phyloP scores from a whole-genome alignment of 2,797 vertebrate species.

The Hydrophis major region DNA sequence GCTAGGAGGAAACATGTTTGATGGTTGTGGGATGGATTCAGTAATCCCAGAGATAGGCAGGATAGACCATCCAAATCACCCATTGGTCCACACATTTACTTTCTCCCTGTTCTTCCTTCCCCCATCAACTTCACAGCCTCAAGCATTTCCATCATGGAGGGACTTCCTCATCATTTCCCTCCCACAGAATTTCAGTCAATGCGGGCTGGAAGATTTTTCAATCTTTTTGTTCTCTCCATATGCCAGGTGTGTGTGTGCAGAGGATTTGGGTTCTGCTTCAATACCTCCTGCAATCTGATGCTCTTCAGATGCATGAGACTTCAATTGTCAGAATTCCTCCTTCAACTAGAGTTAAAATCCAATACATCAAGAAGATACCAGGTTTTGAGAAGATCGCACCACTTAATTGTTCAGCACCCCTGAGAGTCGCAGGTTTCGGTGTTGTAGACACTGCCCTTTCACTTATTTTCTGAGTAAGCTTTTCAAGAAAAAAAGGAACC shows the following conservation, averaged over 20 bases:
- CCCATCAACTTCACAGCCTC: not conserved
- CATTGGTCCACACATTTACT: not conserved
- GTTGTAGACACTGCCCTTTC: not conserved
- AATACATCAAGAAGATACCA: not conserved
- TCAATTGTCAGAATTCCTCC: not conserved
- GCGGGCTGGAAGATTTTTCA: not conserved
- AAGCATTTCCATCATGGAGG: not conserved
- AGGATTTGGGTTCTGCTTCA: not conserved
- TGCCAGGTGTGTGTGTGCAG: not conserved
- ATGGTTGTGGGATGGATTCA: not conserved
- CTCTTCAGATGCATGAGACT: not conserved
- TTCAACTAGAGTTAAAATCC: not conserved
- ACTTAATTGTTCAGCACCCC: not conserved
- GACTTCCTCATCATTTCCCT: not conserved
- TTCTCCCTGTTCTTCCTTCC: not conserved
- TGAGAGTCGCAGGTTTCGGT: not conserved
- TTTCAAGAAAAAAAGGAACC: conserved; percentile 44
- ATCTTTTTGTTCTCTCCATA: not conserved
- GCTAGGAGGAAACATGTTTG: not conserved
- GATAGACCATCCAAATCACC: not conserved
- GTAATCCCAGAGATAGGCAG: not conserved
- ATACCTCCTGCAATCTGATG: not conserved
- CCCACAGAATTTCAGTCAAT: not conserved
- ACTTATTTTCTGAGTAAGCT: not conserved
- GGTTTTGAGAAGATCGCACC: not conserved